A percentile compares a stretch with the other conserved stretches of the same genome.
These are phyloP conservation scores for Agrochola macilenta DNA, from an alignment of 2,888 invertebrate species.

Conservation along the genomic window DNA sequence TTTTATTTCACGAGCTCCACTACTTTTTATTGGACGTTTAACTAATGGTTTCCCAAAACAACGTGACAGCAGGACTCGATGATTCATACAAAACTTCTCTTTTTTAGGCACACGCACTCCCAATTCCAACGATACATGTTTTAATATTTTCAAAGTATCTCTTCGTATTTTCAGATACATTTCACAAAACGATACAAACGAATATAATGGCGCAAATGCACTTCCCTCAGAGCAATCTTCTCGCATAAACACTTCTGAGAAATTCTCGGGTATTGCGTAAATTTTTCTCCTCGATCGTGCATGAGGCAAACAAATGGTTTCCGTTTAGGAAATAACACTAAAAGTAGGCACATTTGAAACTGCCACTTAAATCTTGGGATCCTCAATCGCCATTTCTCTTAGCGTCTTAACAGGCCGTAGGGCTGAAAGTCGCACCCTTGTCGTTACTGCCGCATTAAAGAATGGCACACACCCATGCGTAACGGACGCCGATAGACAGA, in stretches of 20 bases:
- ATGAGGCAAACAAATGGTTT: conserved; percentile 88
- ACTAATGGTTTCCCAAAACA: conserved; percentile 83
- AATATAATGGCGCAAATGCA: conserved; percentile 64
- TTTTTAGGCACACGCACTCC: conserved; percentile 66
- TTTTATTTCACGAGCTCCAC: conserved; percentile 77
- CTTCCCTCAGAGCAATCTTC: conserved; percentile 54
- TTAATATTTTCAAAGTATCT: conserved; percentile 59
- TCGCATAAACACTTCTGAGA: conserved; percentile 78
- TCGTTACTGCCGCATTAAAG: conserved; percentile 80
- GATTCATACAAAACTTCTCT: conserved; percentile 75
- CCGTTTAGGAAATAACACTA: conserved; percentile 90
- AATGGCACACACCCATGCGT: conserved; percentile 74
- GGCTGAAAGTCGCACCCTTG: conserved; percentile 78
- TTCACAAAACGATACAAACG: conserved; percentile 42
- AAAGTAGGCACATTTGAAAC: conserved; percentile 90
- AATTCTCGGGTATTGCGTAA: conserved; percentile 78
- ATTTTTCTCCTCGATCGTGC: conserved; percentile 85
- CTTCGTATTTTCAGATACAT: conserved; percentile 49
- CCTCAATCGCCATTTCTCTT: conserved; percentile 89
- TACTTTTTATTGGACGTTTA: conserved; percentile 82
- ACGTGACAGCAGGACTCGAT: conserved; percentile 79
- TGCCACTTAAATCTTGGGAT: conserved; percentile 90
- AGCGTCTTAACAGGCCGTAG: conserved; percentile 79
- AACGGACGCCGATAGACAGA: conserved; percentile 65
- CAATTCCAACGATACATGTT: conserved; percentile 53